These are phyloP conservation scores for Myiozetetes cayanensis DNA, from an alignment of 2,113 vertebrate species.

Conservation along the genomic window DNA sequence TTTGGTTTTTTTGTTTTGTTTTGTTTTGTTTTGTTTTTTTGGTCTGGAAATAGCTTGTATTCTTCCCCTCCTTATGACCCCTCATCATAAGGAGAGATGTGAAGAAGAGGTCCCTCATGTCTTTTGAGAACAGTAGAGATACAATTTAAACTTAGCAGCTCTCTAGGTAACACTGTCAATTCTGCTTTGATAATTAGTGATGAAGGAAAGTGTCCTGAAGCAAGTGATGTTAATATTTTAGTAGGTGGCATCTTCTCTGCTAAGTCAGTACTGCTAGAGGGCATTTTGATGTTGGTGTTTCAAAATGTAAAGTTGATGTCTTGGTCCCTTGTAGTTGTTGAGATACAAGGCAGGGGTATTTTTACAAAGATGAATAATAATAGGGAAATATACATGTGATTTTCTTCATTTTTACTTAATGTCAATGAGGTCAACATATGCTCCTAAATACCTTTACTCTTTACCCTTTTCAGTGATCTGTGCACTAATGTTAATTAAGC, in stretches of 20 bases:
- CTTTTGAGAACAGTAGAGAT: neutral
- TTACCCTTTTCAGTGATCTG: neutral
- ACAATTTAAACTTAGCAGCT: conserved; percentile 5
- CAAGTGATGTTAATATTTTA: conserved; percentile 30
- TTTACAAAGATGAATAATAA: neutral
- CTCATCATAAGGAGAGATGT: neutral
- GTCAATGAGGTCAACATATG: neutral
- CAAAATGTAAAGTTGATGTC: neutral
- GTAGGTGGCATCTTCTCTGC: neutral
- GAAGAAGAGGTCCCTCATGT: neutral
- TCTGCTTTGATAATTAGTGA: conserved; percentile 19
- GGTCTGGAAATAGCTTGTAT: neutral
- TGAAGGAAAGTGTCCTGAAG: conserved; percentile 33
- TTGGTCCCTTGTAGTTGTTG: neutral
- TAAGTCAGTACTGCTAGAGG: neutral
- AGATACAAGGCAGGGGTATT: neutral
- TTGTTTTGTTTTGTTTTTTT: no score
- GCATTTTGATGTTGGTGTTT: conserved; percentile 4
- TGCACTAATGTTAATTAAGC: neutral
- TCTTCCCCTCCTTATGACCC: neutral
- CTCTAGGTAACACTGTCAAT: conserved; percentile 9
- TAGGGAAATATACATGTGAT: neutral
- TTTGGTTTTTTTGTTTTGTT: no score
- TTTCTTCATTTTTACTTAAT: neutral
- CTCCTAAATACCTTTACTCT: neutral